phyloP scores from a whole-genome alignment of 2,113 vertebrate species.

The Pituophis catenifer region DNA sequence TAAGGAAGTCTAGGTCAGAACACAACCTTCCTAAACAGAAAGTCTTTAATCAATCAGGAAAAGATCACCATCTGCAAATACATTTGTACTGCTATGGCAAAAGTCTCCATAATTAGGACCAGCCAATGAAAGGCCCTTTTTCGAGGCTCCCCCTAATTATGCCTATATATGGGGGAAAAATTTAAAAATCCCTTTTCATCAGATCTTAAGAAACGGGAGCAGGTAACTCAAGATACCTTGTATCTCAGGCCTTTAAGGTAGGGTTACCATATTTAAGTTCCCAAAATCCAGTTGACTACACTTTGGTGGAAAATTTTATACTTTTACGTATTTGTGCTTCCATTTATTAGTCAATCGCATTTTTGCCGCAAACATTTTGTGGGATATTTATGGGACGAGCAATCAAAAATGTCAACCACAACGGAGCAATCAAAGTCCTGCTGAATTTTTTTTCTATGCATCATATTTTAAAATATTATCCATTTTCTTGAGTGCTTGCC shows the following conservation, averaged over 20 bases:
- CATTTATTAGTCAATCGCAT: not conserved
- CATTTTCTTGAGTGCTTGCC: not conserved
- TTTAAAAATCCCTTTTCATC: not conserved
- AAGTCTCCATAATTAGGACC: not conserved
- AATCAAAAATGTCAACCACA: not conserved
- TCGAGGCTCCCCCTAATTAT: not conserved
- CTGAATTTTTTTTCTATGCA: not conserved
- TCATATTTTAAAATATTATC: not conserved
- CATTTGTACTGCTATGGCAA: not conserved
- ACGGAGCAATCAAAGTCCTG: not conserved
- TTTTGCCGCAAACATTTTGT: not conserved
- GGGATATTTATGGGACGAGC: not conserved
- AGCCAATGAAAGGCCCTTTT: not conserved
- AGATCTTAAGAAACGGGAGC: not conserved
- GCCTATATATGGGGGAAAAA: not conserved
- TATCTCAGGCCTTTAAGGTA: not conserved
- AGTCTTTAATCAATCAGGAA: not conserved
- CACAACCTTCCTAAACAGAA: not conserved
- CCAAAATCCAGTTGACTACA: not conserved
- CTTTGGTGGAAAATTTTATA: not conserved
- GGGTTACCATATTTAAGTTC: not conserved
- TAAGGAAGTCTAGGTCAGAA: too few relatives aligned
- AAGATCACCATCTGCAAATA: not conserved
- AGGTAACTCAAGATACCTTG: not conserved
- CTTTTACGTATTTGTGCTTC: not conserved